Base-by-base conservation (phyloP, 2,113 vertebrate genomes). In the Ardeotis arabs region DNA sequence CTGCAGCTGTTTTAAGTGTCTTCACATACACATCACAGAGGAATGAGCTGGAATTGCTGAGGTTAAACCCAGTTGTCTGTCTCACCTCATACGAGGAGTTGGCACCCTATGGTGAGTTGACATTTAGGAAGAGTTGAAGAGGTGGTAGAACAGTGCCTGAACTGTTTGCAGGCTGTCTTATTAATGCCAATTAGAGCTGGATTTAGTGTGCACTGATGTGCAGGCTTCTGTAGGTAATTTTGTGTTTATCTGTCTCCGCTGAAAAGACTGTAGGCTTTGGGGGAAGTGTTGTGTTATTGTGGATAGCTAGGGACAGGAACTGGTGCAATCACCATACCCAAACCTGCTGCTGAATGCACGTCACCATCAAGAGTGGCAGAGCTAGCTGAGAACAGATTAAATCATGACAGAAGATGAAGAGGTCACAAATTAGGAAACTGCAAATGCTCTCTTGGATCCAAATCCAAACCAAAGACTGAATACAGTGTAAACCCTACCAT, bases 251-350 rank as follows among this genome's bases (percentile, higher is more conserved):
- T 50, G 19, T 33, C 29, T 55, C 45, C 70, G 7, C 27, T 76
- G 45, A 55, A 70, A 76, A 81, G 31, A 16, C 7, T 29, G 41
- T 2, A 8, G 47, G 23, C 8, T 87, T 70, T 31, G 55, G 17
- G 55, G 19, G 28, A 24, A 9, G 24, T 56, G 29, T 19, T 31
- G 55, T 31, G 14, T 18, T 31, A 31, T 19, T 56, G 55, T 56
- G 55, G 17, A 18, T 33, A 64, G 9, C 16, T 60, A 56, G 17
- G 44, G 14, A 50, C 69, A 80, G 45, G 16, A 60, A 55, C 25
- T 23, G 6, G 27, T 56, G 52, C 39, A 39, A n/a, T 29, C 22
- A 4, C 35, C 3, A 0, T 29, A n/a, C 12, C 31, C 1, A 1
- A 82, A 13, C 33, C 21, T 23, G 29, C 59, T 78, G 19, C 33